Conservation (phyloP, 1,140 invertebrate species). For the Euura saliciscinereae region DNA sequence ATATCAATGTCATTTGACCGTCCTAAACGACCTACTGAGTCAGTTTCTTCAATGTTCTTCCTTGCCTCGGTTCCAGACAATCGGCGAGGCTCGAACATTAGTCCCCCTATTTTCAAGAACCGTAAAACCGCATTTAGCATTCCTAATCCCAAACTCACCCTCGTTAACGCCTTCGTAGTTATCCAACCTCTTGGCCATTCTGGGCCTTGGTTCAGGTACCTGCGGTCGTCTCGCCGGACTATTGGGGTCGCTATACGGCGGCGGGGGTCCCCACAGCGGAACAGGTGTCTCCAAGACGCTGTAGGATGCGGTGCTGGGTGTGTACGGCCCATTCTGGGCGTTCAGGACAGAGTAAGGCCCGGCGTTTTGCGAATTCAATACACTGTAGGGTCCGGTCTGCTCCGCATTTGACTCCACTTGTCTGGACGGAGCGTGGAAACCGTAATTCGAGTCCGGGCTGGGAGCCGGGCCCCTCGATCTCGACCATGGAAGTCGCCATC, state of each 20-base stretch:
- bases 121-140: constrained; percentile 7
- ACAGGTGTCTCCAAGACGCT: constrained; percentile 62
- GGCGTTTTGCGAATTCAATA: constrained; percentile 47
- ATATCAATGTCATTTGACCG: too few species aligned
- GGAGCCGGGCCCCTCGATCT: constrained; percentile 54
- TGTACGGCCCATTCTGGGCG: constrained; percentile 38
- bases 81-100: too few species aligned
- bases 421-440: constrained; percentile 63
- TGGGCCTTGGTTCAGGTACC: constrained; percentile 42
- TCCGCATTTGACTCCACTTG: constrained; percentile 47
- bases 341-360: constrained; percentile 52
- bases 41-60: too few species aligned
- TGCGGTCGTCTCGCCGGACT: constrained; percentile 64
- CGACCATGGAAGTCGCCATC: constrained; percentile 57
- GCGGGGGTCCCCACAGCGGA: constrained; percentile 75
- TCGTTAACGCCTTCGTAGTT: constrained; percentile 48
- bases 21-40: too few species aligned
- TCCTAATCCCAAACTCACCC: constrained; percentile 32
- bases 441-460: constrained; percentile 72
- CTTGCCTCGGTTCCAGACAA: too few species aligned
- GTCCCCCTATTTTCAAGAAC: neutral
- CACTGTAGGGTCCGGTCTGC: constrained; percentile 39
- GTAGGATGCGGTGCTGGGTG: constrained; percentile 50
- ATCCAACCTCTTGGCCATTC: constrained; percentile 50
- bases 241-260: constrained; percentile 76